Evolutionary conservation across 2,113 vertebrate species (phyloP), one percentile per base, ranked within the genome.

Genomic region (Oreochromis niloticus): DNA sequence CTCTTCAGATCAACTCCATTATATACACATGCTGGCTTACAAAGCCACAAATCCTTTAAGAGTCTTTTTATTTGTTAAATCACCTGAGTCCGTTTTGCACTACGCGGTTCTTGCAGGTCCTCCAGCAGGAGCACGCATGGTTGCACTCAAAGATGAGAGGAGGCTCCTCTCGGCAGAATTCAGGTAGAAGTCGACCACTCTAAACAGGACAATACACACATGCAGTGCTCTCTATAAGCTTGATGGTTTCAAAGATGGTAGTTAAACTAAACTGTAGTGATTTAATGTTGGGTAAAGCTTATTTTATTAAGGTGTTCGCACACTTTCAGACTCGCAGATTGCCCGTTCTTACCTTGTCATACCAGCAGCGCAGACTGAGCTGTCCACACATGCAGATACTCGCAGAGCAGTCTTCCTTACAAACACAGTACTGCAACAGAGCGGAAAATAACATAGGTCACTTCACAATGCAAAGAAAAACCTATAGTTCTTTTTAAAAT

Each of bases 331-430:
- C 17, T 36, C 11, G 7, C 19, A 59, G 13, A 27, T 7, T 7
- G 14, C n/a, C 11, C 17, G 2, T 46, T 4, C 97, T 97, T 93
- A 99, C 99, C 98, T 97, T 97, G 86, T 97, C 97, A 8, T 99
- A 99, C 99, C 99, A 99, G 95, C 98, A 98, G 92, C 99, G 97
- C 96, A 99, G 96, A 89, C 99, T 99, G 90, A 99, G 98, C 75
- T 99, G 99, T 78, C 98, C 98, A 78, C 99, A 99, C 99, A 99
- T 99, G 95, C 99, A 99, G 95, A 97, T 98, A 85, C 97, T 98
- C n/a, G 98, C 97, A 10, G 98, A 99, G 89, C 99, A 99, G 96
- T 99, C 97, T 0, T 99, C 98, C 80, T 97, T 97, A 89, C 99
- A 99, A 9, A 99, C 97, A 4, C 99, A 99, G 96, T 99, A 99